A percentile compares a stretch with the other conserved stretches of the same genome.
phyloP scores from a whole-genome alignment of 1,140 invertebrate genomes.

The Aphelenchoides besseyi region DNA sequence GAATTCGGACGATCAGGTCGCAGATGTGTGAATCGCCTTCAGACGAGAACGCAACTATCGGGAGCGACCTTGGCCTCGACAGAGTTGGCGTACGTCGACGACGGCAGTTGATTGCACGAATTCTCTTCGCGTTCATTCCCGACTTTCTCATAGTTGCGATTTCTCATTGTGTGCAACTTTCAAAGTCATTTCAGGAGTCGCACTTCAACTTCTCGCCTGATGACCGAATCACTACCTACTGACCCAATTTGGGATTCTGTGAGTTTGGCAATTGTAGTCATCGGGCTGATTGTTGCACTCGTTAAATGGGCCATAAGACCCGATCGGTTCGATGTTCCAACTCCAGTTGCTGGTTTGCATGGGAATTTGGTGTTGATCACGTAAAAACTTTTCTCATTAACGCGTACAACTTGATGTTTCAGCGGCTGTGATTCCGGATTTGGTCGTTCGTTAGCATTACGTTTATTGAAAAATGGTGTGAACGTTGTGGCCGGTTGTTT shows the following conservation, averaged over 20 bases:
- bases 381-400: too few species aligned
- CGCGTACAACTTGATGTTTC: too few species aligned
- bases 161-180: too few species aligned
- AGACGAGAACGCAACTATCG: too few species aligned
- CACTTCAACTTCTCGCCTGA: too few species aligned
- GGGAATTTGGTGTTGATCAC: slow-evolving; percentile 17
- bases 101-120: too few species aligned
- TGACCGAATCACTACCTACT: too few species aligned
- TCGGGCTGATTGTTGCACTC: not conserved
- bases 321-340: not conserved
- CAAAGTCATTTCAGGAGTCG: too few species aligned
- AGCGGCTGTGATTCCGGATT: slow-evolving; percentile 40
- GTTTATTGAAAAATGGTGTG: slow-evolving; percentile 22
- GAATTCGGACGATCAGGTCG: not conserved
- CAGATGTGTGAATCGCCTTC: too few species aligned
- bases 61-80: too few species aligned
- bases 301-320: not conserved
- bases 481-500: slow-evolving; percentile 40
- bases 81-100: too few species aligned
- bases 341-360: not conserved
- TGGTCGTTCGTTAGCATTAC: slow-evolving; percentile 24
- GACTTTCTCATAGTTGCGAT: not conserved
- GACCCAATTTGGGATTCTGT: not conserved
- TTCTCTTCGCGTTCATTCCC: too few species aligned
- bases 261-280: not conserved